Conservation (phyloP, 2,797 vertebrate genomes). For the Parauchenoglanis ngamensis region DNA sequence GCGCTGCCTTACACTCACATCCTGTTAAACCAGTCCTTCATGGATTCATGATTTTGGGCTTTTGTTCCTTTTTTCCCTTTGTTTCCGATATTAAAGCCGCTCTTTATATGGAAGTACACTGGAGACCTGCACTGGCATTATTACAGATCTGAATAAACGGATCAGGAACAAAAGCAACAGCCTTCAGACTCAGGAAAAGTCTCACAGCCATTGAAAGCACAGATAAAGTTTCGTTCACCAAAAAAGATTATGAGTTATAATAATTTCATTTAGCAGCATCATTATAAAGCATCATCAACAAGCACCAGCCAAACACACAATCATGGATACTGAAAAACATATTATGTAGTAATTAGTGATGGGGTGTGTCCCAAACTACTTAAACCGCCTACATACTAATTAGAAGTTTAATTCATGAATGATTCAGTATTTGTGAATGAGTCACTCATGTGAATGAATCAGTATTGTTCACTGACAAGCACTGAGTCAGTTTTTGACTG, state of each 20-base stretch:
- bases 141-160: conserved; percentile 75
- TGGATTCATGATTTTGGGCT: conserved; percentile 18
- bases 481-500: background rate
- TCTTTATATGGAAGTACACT: conserved; percentile 14
- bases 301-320: background rate
- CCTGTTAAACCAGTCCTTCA: conserved; percentile 33
- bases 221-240: background rate
- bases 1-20: conserved; percentile 4
- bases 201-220: background rate
- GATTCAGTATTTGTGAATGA: background rate
- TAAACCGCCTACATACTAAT: background rate
- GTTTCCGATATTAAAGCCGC: conserved; percentile 63
- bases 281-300: background rate
- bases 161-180: conserved; percentile 67
- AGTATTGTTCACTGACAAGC: background rate
- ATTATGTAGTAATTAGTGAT: background rate
- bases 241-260: conserved; percentile 49
- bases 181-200: conserved; percentile 29
- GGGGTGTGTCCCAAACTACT: background rate
- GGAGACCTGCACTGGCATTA: conserved; percentile 70
- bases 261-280: conserved; percentile 66
- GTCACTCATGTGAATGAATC: background rate
- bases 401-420: background rate
- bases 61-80: conserved; percentile 41
- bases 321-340: background rate